Conservation (phyloP, 2,888 invertebrate genomes). For the Metalampra italica region DNA sequence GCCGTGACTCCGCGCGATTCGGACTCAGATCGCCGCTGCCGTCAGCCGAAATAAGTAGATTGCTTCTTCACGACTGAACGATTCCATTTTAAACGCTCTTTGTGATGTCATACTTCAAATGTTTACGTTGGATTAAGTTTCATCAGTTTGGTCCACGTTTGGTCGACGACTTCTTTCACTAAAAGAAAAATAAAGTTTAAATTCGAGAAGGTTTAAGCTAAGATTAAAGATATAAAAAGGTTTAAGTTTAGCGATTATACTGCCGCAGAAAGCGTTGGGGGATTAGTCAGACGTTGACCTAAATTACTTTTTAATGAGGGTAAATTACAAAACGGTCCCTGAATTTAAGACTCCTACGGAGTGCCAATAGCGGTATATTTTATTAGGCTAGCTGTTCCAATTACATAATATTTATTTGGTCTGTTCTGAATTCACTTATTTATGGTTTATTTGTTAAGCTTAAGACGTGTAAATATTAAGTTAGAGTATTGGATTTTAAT, state of each 20-base stretch:
- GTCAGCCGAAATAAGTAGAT: constrained; percentile 71
- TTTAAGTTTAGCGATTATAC: constrained; percentile 16
- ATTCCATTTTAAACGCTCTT: constrained; percentile 53
- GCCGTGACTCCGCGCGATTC: constrained; percentile 58
- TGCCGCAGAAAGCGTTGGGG: constrained; percentile 22
- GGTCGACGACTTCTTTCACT: constrained; percentile 6
- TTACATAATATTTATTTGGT: too few relatives aligned
- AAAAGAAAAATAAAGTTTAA: too few relatives aligned
- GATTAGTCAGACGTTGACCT: constrained; percentile 39
- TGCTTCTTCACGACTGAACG: constrained; percentile 63
- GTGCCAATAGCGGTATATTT: background rate
- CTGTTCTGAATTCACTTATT: too few relatives aligned
- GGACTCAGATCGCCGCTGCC: constrained; percentile 36
- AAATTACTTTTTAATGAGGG: constrained; percentile 56
- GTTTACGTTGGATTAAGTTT: constrained; percentile 31
- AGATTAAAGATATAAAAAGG: background rate
- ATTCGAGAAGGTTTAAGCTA: background rate
- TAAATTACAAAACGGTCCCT: constrained; percentile 27
- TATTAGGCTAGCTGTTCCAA: too few relatives aligned
- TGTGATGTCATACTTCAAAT: constrained; percentile 46
- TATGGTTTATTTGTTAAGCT: too few relatives aligned
- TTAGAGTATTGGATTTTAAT: too few relatives aligned
- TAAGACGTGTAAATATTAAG: too few relatives aligned
- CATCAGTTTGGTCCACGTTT: constrained; percentile 8
- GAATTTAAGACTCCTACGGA: constrained; percentile 20